These are phyloP conservation scores for Pipra filicauda DNA, from an alignment of 2,113 vertebrate genomes.

Conservation along the genomic window DNA sequence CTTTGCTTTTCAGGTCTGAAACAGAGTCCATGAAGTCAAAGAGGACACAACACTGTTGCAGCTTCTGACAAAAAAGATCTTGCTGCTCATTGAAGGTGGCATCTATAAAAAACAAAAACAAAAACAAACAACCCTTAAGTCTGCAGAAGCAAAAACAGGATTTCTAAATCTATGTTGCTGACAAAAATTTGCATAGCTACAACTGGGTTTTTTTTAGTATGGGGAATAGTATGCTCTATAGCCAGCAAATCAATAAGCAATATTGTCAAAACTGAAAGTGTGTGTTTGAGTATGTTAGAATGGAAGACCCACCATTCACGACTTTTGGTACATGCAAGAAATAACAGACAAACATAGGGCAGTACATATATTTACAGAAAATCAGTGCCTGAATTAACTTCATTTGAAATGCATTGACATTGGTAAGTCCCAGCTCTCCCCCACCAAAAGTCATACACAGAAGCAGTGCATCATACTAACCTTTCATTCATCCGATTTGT, in stretches of 20 bases:
- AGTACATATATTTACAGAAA: neutral
- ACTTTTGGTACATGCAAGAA: neutral
- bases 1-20: slow-evolving; percentile 96
- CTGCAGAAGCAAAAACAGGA: neutral
- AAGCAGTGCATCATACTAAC: slow-evolving; percentile 10
- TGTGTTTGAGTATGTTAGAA: neutral
- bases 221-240: neutral
- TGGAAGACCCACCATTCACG: neutral
- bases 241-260: neutral
- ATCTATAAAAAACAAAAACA: slow-evolving; percentile 76
- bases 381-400: neutral
- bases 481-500: slow-evolving; percentile 52
- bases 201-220: neutral
- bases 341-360: fast-evolving
- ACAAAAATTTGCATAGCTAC: neutral
- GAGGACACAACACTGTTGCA: slow-evolving; percentile 94
- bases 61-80: slow-evolving; percentile 93
- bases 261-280: neutral
- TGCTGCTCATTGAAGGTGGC: slow-evolving; percentile 91
- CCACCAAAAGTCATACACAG: neutral
- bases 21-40: slow-evolving; percentile 98
- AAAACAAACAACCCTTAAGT: neutral
- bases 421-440: neutral
- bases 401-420: neutral
- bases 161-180: neutral